These are phyloP conservation scores for Hemicordylus capensis DNA, from an alignment of 2,113 vertebrate species.

Conservation along the genomic window DNA sequence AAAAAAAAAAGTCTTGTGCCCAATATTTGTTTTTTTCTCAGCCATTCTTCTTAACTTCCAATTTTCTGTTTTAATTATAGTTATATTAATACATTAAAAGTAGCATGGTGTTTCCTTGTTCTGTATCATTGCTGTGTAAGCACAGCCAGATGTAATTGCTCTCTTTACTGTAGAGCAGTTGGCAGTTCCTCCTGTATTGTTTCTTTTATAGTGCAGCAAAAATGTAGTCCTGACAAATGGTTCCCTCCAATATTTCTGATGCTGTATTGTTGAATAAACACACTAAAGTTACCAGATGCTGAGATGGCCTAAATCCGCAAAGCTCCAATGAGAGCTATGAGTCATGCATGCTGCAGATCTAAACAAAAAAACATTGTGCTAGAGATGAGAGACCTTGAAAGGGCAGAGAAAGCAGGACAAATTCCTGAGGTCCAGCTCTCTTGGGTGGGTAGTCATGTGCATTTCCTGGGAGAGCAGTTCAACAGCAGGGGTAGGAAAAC, in stretches of 20 bases:
- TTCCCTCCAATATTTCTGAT: slow-evolving; percentile 24
- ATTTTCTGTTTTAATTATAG: slow-evolving; percentile 33
- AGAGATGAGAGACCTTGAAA: slow-evolving; percentile 1
- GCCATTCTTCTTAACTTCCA: slow-evolving; percentile 7
- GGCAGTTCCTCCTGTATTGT: not conserved
- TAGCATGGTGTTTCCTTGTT: not conserved
- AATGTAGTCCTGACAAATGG: slow-evolving; percentile 24
- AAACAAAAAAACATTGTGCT: slow-evolving; percentile 30
- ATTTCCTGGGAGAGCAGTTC: not conserved
- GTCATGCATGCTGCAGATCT: not conserved
- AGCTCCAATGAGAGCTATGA: slow-evolving; percentile 25
- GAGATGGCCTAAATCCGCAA: not conserved
- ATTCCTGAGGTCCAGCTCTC: not conserved
- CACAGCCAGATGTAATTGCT: not conserved
- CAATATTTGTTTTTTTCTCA: not conserved
- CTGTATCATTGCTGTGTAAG: slow-evolving; percentile 26
- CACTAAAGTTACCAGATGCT: not conserved
- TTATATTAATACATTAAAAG: not conserved
- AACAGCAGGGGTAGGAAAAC: not conserved
- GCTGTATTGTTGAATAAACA: not conserved
- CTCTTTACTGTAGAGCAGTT: slow-evolving; percentile 25
- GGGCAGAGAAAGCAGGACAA: not conserved
- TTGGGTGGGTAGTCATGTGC: not conserved
- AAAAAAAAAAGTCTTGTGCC: accelerated
- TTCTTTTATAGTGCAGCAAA: accelerated